Evolutionary conservation across 2,797 vertebrate genomes (phyloP), one percentile per base, ranked within the genome.

Genomic region (Trematomus bernacchii): DNA sequence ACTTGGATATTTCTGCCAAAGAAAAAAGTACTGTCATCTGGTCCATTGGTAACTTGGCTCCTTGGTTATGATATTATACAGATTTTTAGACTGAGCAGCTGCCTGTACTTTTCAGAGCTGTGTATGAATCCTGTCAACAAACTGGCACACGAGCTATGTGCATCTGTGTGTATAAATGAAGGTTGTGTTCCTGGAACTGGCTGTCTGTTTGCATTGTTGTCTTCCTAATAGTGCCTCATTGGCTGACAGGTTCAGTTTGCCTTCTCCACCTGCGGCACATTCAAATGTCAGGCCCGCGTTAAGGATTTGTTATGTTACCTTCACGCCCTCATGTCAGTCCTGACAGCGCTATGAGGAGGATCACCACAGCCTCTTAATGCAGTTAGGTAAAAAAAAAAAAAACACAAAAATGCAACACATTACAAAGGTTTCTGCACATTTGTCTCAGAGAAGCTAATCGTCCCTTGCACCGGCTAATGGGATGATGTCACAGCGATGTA

Each of bases 381-480:
- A 63, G 15, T 11, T 21, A 40, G 19, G 42, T 58, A 21, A 42
- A 44, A 53, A 71, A 44, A 76, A 62, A 53, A 23, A 48, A n/a
- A 23, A 23, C 21, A 2, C 2, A 62, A 64, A 54, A 60, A 73
- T n/a, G 40, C 46, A 58, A 67, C 42, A 60, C 53, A 47, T 68
- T 48, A 71, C 61, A 63, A 12, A 23, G 10, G 43, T 64, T 70
- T 75, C 16, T 77, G 67, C 60, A 43, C 71, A 52, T 69, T 72
- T 64, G 63, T 61, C 43, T 68, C 40, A 10, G 71, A 21, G 62
- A 66, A 81, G 51, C 59, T 73, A 81, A 85, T 79, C 47, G 0
- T 55, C 66, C 69, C 72, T 68, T 62, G 43, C 66, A 67, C 55
- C 76, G 46, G 53, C 54, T 85, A 79, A 77, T 71, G 44, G 47